Percentiles rank a stretch among this genome's conserved stretches.
phyloP scores from a whole-genome alignment of 1,140 invertebrate species.

The Eriosoma lanigerum region DNA sequence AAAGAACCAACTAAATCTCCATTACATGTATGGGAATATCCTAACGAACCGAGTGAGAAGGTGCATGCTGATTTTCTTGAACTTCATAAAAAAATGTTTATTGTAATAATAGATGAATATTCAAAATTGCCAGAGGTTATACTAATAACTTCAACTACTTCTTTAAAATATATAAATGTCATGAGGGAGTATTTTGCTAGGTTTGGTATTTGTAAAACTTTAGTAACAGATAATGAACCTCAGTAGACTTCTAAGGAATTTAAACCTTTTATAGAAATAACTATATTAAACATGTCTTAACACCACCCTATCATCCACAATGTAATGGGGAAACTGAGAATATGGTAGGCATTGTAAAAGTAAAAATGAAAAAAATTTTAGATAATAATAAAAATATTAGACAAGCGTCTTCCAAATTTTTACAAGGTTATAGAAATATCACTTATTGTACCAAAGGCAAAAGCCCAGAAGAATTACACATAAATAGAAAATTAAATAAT shows the following conservation, averaged over 20 bases:
- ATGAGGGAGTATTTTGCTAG: slow-evolving; percentile 55
- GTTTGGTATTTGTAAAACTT: slow-evolving; percentile 54
- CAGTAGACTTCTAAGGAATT: slow-evolving; percentile 54
- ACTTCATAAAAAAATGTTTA: slow-evolving; percentile 52
- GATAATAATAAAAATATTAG: too few species aligned
- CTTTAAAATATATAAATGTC: slow-evolving; percentile 37
- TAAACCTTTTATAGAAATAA: too few species aligned
- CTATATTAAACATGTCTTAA: too few species aligned
- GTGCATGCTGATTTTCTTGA: too few species aligned
- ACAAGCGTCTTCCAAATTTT: too few species aligned
- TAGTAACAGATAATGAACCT: slow-evolving; percentile 56
- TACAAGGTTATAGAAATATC: slow-evolving; percentile 21
- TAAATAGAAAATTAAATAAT: slow-evolving; percentile 46
- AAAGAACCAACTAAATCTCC: too few species aligned
- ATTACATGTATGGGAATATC: too few species aligned
- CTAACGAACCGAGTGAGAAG: too few species aligned
- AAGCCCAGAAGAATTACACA: slow-evolving; percentile 52
- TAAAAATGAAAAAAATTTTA: too few species aligned
- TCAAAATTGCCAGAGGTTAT: slow-evolving; percentile 60
- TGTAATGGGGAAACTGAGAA: too few species aligned
- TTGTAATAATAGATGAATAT: slow-evolving; percentile 60
- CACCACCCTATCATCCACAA: too few species aligned
- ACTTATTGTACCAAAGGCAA: slow-evolving; percentile 44
- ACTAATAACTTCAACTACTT: slow-evolving; percentile 34
- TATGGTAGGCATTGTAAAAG: too few species aligned